Conservation (phyloP, 2,888 invertebrate genomes). For the Erebia epiphron region DNA sequence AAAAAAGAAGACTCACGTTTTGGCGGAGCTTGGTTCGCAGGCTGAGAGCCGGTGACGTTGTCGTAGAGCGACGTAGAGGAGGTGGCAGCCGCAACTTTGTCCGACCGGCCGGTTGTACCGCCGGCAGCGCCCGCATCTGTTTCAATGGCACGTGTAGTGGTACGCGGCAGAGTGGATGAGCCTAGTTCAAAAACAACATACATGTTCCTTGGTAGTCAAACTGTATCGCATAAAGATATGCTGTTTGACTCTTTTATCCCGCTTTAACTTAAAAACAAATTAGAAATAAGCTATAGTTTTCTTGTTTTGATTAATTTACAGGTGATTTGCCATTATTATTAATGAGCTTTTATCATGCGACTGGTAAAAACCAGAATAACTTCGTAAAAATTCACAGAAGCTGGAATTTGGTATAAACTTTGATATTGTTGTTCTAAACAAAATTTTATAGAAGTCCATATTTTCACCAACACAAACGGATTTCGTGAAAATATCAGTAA, state of each 20-base stretch:
- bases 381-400: no score
- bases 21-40: slow-evolving; percentile 75
- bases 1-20: slow-evolving; percentile 62
- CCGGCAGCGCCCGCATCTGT: slow-evolving; percentile 83
- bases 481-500: no score
- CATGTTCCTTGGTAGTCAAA: slow-evolving; percentile 30
- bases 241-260: slow-evolving; percentile 11
- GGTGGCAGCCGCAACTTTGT: slow-evolving; percentile 92
- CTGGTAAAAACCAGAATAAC: no score
- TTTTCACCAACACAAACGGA: no score
- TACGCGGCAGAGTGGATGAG: slow-evolving; percentile 92
- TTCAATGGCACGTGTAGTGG: slow-evolving; percentile 87
- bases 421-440: no score
- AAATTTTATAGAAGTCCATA: no score
- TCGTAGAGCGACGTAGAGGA: slow-evolving; percentile 94
- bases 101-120: slow-evolving; percentile 79
- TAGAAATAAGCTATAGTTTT: not conserved
- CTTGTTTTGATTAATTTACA: no score
- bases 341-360: no score
- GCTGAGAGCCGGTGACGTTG: slow-evolving; percentile 86
- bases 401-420: no score
- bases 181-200: slow-evolving; percentile 73
- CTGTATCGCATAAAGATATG: not conserved
- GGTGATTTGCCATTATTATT: no score
- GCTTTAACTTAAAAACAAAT: not conserved